Evolutionary conservation across 2,888 invertebrate genomes (phyloP), one percentile per base, ranked within the genome.

Genomic region (Ennomos quercinarius): DNA sequence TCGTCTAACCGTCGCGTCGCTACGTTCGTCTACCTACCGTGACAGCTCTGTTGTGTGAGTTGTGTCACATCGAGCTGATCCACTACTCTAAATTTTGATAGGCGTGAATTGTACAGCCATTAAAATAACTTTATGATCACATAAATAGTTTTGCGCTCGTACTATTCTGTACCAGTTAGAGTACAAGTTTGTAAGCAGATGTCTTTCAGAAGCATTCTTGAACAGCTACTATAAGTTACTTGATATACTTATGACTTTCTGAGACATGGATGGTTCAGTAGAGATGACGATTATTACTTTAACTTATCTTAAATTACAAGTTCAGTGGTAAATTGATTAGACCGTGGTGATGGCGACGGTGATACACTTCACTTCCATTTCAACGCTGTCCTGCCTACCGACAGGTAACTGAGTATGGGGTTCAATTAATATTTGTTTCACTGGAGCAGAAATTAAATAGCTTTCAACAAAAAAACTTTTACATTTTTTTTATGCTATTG

Each of bases 341-440:
- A 47, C 58, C 39, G 40, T 39, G 57, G 66, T 71, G 64, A 70
- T 6, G 27, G 27, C 27, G 27, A 5, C 27, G 43, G 66, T 66
- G 62, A 65, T 71, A 64, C 69, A 71, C 68, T 70, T 67, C 61
- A 56, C 58, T 65, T 63, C 57, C 53, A 74, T 66, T 77, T 73
- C 71, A 77, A 71, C 71, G 67, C 72, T 74, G 73, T 77, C 71
- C 71, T 67, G 58, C 48, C 53, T 67, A 58, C 48, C 53, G 70
- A 67, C 71, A 71, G 72, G 72, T 77, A 80, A 27, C 74, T 50
- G 66, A 76, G 68, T 76, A 76, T 73, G 67, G 63, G 67, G 72
- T 68, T 62, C 72, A 64, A 69, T 78, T 78, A 79, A 81, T 81
- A 83, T 79, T 78, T 72, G 57, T 61, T 67, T 54, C 51, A 54